Conservation (phyloP, 2,113 vertebrate genomes). For the Silurus asotus region DNA sequence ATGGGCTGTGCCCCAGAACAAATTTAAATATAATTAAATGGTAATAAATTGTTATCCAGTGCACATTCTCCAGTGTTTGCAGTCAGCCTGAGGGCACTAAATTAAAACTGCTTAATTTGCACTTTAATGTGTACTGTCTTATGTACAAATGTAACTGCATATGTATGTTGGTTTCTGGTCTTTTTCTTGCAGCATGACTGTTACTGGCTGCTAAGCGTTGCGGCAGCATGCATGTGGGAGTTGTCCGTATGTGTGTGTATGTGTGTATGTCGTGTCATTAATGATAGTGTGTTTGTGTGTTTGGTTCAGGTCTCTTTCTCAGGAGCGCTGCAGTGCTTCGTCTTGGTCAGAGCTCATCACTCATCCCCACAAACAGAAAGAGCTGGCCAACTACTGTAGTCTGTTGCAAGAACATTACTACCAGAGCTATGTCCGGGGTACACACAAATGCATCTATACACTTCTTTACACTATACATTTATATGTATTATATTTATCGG, state of each 20-base stretch:
- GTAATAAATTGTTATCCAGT: not conserved
- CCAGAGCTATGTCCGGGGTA: constrained; percentile 90
- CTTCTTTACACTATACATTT: too few relatives aligned
- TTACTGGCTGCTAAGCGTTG: not conserved
- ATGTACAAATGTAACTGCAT: not conserved
- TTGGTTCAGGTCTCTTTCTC: constrained; percentile 80
- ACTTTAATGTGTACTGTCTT: not conserved
- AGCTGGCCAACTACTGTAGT: constrained; percentile 85
- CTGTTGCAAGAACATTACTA: constrained; percentile 93
- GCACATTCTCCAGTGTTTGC: not conserved
- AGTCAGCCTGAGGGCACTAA: not conserved
- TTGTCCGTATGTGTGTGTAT: not conserved
- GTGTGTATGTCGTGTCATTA: not conserved
- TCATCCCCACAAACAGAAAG: constrained; percentile 84
- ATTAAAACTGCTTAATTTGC: not conserved
- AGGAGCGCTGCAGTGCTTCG: constrained; percentile 80
- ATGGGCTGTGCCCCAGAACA: not conserved
- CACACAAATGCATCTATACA: not conserved
- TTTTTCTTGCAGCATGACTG: not conserved
- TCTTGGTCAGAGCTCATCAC: constrained; percentile 82
- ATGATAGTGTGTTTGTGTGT: constrained; percentile 16
- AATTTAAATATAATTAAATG: not conserved
- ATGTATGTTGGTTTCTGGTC: not conserved
- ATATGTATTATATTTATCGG: too few relatives aligned
- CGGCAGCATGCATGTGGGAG: not conserved